Evolutionary conservation across 2,113 vertebrate genomes (phyloP).

Genomic region (Siniperca knerii): DNA sequence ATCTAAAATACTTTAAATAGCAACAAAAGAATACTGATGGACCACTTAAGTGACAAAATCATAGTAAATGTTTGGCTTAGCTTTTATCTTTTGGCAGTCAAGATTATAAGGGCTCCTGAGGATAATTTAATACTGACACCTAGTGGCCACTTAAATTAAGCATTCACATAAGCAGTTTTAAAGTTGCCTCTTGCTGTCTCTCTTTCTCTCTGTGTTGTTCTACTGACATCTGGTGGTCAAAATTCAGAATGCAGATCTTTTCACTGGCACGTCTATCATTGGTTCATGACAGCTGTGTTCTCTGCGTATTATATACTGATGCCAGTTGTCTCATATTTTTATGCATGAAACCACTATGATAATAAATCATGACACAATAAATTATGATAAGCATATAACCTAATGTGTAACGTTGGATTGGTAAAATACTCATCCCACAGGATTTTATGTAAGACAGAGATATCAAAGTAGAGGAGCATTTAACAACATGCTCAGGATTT

Average conservation of each 20-base stretch:
- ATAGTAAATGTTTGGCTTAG: not conserved
- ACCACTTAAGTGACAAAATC: slow-evolving; percentile 14
- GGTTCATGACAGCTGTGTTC: not conserved
- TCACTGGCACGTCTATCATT: not conserved
- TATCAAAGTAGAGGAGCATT: not conserved
- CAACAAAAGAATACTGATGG: not conserved
- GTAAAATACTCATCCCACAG: not conserved
- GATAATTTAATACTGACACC: slow-evolving; percentile 70
- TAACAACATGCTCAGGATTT: slow-evolving; percentile 12
- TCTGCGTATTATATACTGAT: not conserved
- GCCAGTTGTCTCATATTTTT: slow-evolving; percentile 5
- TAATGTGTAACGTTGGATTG: not conserved
- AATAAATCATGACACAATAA: not conserved
- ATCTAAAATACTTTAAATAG: slow-evolving; percentile 10
- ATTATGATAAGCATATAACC: not conserved
- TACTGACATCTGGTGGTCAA: slow-evolving; percentile 75
- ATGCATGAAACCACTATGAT: not conserved
- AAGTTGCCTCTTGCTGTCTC: not conserved
- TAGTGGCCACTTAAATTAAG: slow-evolving; percentile 59
- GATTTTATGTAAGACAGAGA: slow-evolving; percentile 1
- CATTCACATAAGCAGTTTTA: not conserved
- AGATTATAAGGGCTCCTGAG: not conserved
- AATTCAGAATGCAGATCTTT: slow-evolving; percentile 53
- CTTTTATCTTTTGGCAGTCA: not conserved
- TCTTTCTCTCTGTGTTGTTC: slow-evolving; percentile 2